These are phyloP conservation scores for Coremacera marginata DNA, from an alignment of 2,888 invertebrate species.

Conservation along the genomic window DNA sequence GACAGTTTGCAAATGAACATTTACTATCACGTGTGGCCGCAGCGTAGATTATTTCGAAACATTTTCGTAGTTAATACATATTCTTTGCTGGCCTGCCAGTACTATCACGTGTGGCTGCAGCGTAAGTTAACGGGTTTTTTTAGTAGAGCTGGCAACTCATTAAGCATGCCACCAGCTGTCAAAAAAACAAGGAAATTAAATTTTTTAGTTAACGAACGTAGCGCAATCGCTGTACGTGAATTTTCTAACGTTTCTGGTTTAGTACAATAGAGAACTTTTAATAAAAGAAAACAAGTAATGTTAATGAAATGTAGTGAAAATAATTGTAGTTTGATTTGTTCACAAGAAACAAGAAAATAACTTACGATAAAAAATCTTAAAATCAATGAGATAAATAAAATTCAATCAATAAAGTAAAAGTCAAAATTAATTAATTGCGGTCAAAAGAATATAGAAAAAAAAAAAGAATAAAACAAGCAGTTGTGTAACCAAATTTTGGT, in stretches of 20 bases:
- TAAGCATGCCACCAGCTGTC: background rate
- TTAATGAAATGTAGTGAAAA: background rate
- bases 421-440: background rate
- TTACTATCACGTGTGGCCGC: too few species aligned
- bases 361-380: background rate
- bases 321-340: background rate
- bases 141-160: background rate
- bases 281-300: background rate
- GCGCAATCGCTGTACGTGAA: background rate
- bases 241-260: slow-evolving; percentile 18
- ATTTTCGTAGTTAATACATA: too few species aligned
- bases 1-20: too few species aligned
- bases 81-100: too few species aligned
- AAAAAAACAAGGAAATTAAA: background rate
- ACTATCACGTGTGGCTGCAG: too few species aligned
- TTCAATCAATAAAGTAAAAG: background rate
- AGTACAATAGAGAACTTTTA: background rate
- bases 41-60: too few species aligned
- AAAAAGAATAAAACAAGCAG: background rate
- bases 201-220: slow-evolving; percentile 1
- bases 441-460: background rate
- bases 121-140: too few species aligned
- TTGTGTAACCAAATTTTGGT: slow-evolving; percentile 7
- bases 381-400: background rate
- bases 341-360: background rate